Evolutionary conservation across 2,888 invertebrate genomes (phyloP), one percentile per base, ranked within the genome.

Genomic region (Branchipolynoe longqiensis): DNA sequence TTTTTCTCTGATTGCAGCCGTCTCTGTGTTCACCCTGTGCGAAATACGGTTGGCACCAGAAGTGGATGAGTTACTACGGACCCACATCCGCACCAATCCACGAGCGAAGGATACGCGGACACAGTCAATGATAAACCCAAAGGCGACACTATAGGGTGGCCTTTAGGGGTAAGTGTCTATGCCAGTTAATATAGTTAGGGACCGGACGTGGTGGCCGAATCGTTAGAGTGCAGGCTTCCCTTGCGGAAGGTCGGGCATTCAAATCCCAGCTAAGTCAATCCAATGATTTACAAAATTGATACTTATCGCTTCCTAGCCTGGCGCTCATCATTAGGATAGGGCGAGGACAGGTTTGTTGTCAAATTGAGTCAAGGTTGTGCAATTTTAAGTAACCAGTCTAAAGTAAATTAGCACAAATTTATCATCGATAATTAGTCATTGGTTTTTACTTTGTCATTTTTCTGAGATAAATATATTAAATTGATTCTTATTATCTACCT

Each of bases 11-110:
- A n/a, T 62, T 62, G 62, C 96, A 98, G 98, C 97, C 95, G 96
- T 97, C 93, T 98, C 98, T 92, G 97, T 99, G 95, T 98, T 97
- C 95, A 97, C 96, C 92, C 97, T 98, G 93, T 97, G 98, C 94
- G 98, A 98, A 91, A 96, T 98, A 91, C 96, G 96, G 94, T 94
- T 98, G 92, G 96, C 96, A 94, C 96, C 96, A 85, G 98, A 98
- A 95, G 90, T 92, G 87, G 92, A 92, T 69, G 91, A 92, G 82
- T 88, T 92, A 56, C 88, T 92, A 25, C 64, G 89, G 33, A 86
- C 89, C 33, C 87, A 87, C 73, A 89, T 89, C 38, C 83, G 89
- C 1, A 89, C 88, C 8, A 89, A 89, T 62, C 88, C 89, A 22
- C 86, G 85, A 56, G 86, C 78, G 25, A 74, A 78, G 78, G 78